Conservation (phyloP, 2,113 vertebrate genomes). For the Glaucidium brasilianum region DNA sequence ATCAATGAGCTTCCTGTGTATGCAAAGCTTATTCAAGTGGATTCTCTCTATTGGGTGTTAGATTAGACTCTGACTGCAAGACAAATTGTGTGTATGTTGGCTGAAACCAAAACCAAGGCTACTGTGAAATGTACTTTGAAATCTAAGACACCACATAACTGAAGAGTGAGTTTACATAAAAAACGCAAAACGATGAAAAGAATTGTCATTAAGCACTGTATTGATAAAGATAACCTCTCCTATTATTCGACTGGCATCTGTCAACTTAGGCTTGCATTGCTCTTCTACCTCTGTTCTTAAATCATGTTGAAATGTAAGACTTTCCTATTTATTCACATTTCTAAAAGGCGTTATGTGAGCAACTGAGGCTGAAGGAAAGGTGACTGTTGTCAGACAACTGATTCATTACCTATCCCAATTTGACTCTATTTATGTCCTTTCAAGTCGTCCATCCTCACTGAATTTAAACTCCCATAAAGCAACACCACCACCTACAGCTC, state of each 20-base stretch:
- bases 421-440: not conserved
- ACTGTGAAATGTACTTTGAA: not conserved
- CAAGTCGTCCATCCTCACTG: not conserved
- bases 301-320: not conserved
- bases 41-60: not conserved
- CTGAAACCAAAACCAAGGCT: not conserved
- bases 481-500: constrained; percentile 68
- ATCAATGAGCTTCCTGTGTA: not conserved
- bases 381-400: not conserved
- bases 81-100: not conserved
- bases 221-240: not conserved
- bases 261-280: not conserved
- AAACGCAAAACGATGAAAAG: not conserved
- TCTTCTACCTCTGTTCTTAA: not conserved
- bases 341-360: not conserved
- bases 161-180: not conserved
- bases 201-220: not conserved
- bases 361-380: not conserved
- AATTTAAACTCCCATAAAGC: constrained; percentile 42
- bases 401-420: not conserved
- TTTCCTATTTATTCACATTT: not conserved
- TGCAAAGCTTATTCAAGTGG: not conserved
- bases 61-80: not conserved
- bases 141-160: not conserved
- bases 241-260: not conserved